Evolutionary conservation across 2,797 vertebrate genomes (phyloP).

Genomic region (Protonibea diacanthus): DNA sequence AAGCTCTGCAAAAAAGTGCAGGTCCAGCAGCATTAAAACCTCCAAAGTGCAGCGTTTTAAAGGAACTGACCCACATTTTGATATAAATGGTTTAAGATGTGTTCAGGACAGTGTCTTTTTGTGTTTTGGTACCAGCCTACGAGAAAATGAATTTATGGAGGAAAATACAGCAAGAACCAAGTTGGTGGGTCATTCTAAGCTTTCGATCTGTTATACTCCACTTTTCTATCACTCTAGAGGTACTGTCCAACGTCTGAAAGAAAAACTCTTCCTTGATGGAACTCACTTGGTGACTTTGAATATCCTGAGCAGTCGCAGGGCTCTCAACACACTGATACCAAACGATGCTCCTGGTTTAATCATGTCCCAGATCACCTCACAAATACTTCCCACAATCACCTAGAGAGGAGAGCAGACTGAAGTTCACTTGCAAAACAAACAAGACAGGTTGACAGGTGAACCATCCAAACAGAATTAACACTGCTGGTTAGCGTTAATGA

Average conservation of each 20-base stretch:
- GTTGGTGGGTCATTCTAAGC: background rate
- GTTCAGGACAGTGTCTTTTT: background rate
- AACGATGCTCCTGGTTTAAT: conserved; percentile 96
- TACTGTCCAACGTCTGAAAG: background rate
- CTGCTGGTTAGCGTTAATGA: background rate
- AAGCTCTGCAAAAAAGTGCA: background rate
- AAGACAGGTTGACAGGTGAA: background rate
- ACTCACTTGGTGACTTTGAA: conserved; percentile 99
- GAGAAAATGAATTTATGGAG: background rate
- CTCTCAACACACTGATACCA: conserved; percentile 96
- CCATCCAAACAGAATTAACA: background rate
- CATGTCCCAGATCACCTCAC: conserved; percentile 96
- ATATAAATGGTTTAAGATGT: background rate
- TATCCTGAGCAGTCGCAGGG: conserved; percentile 93
- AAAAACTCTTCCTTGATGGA: background rate
- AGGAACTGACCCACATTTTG: background rate
- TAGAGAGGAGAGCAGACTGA: conserved; percentile 63
- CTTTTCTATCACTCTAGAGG: background rate
- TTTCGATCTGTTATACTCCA: background rate
- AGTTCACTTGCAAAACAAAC: background rate
- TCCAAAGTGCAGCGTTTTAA: background rate
- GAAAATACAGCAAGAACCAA: background rate
- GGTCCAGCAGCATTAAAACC: background rate
- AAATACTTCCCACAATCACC: conserved; percentile 98
- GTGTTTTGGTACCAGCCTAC: background rate